Conservation (phyloP, 2,888 invertebrate species). For the Latrodectus hesperus region DNA sequence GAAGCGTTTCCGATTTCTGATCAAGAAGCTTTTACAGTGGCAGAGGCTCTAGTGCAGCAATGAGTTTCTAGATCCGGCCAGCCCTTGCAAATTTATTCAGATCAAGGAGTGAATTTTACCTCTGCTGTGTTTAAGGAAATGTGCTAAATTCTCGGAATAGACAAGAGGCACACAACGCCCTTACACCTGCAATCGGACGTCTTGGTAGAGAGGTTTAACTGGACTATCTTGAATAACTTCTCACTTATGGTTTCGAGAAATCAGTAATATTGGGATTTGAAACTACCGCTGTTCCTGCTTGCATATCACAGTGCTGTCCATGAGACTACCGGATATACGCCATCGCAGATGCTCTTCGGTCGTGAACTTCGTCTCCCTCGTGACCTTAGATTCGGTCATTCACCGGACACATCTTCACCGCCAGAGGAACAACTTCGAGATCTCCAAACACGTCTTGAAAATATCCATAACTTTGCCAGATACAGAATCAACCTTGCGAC, state of each 20-base stretch:
- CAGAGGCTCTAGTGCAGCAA: neutral
- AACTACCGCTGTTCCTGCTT: neutral
- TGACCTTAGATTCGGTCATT: neutral
- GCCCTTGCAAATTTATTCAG: neutral
- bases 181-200: neutral
- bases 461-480: neutral
- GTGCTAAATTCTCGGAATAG: neutral
- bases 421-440: neutral
- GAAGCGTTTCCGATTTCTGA: neutral
- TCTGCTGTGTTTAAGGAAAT: slow-evolving; percentile 4
- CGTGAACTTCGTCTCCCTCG: neutral
- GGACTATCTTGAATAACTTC: neutral
- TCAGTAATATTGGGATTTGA: neutral
- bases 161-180: neutral
- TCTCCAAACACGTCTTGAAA: neutral
- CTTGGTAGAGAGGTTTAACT: slow-evolving; percentile 9
- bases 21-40: neutral
- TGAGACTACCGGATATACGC: neutral
- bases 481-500: neutral
- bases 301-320: neutral
- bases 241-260: neutral
- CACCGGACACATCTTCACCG: neutral
- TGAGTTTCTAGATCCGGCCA: neutral
- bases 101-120: slow-evolving; percentile 13
- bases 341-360: neutral